Evolutionary conservation across 2,888 invertebrate genomes (phyloP).

Genomic region (Ommatoiulus sabulosus): DNA sequence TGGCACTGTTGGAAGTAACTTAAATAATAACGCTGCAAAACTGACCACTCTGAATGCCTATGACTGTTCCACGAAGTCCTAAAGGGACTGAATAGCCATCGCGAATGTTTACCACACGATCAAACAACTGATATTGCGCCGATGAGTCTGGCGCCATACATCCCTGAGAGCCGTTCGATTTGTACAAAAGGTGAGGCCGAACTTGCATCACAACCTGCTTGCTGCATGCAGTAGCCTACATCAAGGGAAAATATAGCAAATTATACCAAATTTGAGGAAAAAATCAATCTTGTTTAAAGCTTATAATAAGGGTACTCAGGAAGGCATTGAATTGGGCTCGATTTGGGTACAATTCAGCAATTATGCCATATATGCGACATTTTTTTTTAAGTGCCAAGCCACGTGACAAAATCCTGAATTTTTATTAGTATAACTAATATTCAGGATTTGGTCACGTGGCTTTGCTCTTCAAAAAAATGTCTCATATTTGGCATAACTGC

Average conservation of each 20-base stretch:
- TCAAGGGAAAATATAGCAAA: not conserved
- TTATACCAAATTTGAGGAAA: too few species aligned
- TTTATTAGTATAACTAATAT: not conserved
- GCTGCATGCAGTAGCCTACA: not conserved
- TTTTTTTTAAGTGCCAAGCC: too few species aligned
- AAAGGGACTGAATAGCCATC: conserved; percentile 82
- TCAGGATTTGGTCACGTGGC: too few species aligned
- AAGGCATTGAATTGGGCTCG: too few species aligned
- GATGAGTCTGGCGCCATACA: conserved; percentile 76
- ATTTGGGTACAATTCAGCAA: too few species aligned
- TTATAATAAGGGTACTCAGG: too few species aligned
- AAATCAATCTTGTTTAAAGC: too few species aligned
- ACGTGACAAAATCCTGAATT: too few species aligned
- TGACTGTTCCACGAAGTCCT: conserved; percentile 86
- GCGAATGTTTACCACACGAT: conserved; percentile 85
- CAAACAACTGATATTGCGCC: conserved; percentile 78
- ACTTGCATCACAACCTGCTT: conserved; percentile 71
- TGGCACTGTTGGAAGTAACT: not conserved
- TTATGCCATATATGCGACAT: too few species aligned
- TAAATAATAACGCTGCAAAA: not conserved
- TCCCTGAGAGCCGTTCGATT: conserved; percentile 67
- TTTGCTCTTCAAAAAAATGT: too few species aligned
- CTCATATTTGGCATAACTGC: too few species aligned
- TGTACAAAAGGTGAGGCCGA: conserved; percentile 81
- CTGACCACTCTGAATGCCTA: conserved; percentile 70